Evolutionary conservation across 2,888 invertebrate species (phyloP).

Genomic region (Drosophila subquinaria): DNA sequence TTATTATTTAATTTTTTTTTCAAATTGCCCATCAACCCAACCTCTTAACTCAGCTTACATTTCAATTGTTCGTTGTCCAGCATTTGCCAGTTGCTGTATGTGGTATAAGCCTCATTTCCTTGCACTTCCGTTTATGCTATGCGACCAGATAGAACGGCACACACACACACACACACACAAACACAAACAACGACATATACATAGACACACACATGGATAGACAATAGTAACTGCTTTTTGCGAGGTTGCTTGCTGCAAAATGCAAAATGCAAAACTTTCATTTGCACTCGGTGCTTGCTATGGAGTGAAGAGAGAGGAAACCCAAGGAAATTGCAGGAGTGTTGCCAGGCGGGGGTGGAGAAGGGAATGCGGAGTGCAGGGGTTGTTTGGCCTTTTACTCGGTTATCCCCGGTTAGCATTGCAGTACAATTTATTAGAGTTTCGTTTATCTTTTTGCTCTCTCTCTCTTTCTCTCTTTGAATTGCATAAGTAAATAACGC

Average conservation of each 20-base stretch:
- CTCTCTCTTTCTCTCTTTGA: background rate
- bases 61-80: constrained; percentile 62
- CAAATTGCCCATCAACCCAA: constrained; percentile 7
- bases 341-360: background rate
- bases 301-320: constrained; percentile 1
- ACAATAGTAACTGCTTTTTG: constrained; percentile 66
- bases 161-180: constrained; percentile 54
- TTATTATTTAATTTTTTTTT: constrained; percentile 6
- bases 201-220: constrained; percentile 53
- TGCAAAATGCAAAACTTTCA: constrained; percentile 67
- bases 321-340: constrained; percentile 35
- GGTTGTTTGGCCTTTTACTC: constrained; percentile 66
- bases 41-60: constrained; percentile 59
- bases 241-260: constrained; percentile 64
- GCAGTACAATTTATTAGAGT: constrained; percentile 73
- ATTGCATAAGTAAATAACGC: constrained; percentile 76
- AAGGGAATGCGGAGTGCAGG: background rate
- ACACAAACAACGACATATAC: constrained; percentile 14
- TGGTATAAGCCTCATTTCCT: constrained; percentile 78
- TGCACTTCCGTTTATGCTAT: constrained; percentile 71
- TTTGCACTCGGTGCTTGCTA: constrained; percentile 71
- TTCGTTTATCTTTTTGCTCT: constrained; percentile 34
- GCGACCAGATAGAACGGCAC: constrained; percentile 50
- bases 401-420: constrained; percentile 67
- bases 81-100: constrained; percentile 57